Conservation (phyloP, 2,888 invertebrate genomes). For the Unio pictorum region DNA sequence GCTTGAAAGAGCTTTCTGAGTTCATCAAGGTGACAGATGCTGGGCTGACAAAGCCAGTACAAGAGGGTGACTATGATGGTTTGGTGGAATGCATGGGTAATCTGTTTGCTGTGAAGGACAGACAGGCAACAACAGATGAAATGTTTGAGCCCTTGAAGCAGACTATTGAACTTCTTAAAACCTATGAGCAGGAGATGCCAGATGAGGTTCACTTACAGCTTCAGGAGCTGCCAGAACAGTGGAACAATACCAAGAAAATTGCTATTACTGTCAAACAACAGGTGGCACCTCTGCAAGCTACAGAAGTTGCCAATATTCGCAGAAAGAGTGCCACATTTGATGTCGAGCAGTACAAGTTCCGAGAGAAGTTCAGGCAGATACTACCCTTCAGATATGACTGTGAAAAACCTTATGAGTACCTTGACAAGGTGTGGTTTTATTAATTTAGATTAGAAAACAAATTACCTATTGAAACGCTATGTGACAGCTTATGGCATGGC, state of each 20-base stretch:
- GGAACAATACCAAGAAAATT: constrained; percentile 94
- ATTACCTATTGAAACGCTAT: too few relatives aligned
- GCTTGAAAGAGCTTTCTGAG: constrained; percentile 70
- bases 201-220: constrained; percentile 94
- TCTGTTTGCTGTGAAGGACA: constrained; percentile 92
- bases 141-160: constrained; percentile 96
- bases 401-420: constrained; percentile 65
- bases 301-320: constrained; percentile 92
- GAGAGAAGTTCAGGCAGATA: constrained; percentile 85
- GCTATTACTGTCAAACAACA: constrained; percentile 92
- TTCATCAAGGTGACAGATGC: constrained; percentile 93
- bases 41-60: constrained; percentile 84
- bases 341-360: constrained; percentile 83
- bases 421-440: constrained; percentile 59
- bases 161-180: constrained; percentile 91
- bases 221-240: constrained; percentile 94
- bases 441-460: too few relatives aligned
- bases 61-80: constrained; percentile 91
- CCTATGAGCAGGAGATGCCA: constrained; percentile 96
- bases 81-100: constrained; percentile 95
- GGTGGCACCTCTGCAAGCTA: constrained; percentile 94
- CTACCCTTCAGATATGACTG: constrained; percentile 70
- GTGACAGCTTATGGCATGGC: too few relatives aligned
- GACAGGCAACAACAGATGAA: constrained; percentile 88
- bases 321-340: constrained; percentile 91